Conservation (phyloP, 2,113 vertebrate species). For the Ctenodactylus gundi region DNA sequence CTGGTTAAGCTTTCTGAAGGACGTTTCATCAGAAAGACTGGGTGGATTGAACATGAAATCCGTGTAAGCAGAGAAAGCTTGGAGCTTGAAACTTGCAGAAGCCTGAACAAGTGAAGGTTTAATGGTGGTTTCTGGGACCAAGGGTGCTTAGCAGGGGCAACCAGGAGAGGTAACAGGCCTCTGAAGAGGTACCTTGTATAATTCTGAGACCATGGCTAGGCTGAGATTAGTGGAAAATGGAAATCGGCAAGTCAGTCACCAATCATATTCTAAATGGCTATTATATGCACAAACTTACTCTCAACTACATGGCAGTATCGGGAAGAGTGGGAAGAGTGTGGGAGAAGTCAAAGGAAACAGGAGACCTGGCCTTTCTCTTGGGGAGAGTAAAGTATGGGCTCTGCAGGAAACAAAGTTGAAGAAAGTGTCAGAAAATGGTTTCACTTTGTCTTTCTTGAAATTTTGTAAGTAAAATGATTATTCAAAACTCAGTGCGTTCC, state of each 20-base stretch:
- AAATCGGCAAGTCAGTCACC: neutral
- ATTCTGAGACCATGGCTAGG: neutral
- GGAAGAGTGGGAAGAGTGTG: neutral
- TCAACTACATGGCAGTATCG: neutral
- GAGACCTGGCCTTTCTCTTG: neutral
- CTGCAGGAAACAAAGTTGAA: neutral
- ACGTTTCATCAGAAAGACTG: neutral
- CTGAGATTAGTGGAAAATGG: neutral
- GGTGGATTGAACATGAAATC: neutral
- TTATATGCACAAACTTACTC: neutral
- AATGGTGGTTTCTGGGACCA: neutral
- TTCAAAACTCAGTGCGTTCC: constrained; percentile 30
- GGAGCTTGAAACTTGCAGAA: neutral
- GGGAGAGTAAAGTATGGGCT: neutral
- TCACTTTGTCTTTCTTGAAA: constrained; percentile 24
- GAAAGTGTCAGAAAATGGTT: constrained; percentile 9
- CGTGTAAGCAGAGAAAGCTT: neutral
- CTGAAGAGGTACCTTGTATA: neutral
- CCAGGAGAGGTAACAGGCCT: neutral
- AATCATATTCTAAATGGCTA: neutral
- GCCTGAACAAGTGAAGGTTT: neutral
- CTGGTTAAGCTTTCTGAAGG: neutral
- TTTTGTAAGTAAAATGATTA: neutral
- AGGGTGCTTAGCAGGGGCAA: neutral
- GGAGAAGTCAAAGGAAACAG: neutral